Conservation (phyloP, 2,888 invertebrate species). For the Hypomecis punctinalis region DNA sequence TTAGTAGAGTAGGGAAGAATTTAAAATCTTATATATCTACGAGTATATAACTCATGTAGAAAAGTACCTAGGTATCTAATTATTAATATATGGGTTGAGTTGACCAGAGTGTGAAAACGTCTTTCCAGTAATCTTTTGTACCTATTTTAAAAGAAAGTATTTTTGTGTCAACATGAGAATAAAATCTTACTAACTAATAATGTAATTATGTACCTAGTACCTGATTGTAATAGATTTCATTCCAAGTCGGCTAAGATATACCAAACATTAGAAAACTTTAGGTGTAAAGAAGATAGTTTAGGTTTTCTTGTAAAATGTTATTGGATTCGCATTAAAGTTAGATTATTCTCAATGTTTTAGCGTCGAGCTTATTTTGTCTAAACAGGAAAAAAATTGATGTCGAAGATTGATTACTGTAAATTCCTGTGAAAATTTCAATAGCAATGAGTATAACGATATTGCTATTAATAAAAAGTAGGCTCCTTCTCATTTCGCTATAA, state of each 20-base stretch:
- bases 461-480: constrained; percentile 31
- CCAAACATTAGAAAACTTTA: constrained; percentile 21
- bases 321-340: constrained; percentile 6
- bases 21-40: no score
- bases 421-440: constrained; percentile 10
- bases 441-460: constrained; percentile 7
- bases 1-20: no score
- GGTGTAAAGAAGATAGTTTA: constrained; percentile 5
- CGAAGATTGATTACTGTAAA: neutral
- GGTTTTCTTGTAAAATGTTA: neutral
- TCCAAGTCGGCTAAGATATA: constrained; percentile 29
- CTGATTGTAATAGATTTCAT: constrained; percentile 4
- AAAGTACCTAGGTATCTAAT: no score
- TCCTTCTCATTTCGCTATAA: constrained; percentile 16
- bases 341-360: neutral
- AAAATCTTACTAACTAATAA: neutral
- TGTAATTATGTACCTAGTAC: neutral
- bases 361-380: constrained; percentile 1
- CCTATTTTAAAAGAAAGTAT: no score
- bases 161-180: no score
- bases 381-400: neutral
- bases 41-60: no score
- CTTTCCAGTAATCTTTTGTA: no score
- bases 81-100: no score
- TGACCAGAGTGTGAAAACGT: no score